These are phyloP conservation scores for Nanorana parkeri DNA, from an alignment of 2,113 vertebrate species.

Conservation along the genomic window DNA sequence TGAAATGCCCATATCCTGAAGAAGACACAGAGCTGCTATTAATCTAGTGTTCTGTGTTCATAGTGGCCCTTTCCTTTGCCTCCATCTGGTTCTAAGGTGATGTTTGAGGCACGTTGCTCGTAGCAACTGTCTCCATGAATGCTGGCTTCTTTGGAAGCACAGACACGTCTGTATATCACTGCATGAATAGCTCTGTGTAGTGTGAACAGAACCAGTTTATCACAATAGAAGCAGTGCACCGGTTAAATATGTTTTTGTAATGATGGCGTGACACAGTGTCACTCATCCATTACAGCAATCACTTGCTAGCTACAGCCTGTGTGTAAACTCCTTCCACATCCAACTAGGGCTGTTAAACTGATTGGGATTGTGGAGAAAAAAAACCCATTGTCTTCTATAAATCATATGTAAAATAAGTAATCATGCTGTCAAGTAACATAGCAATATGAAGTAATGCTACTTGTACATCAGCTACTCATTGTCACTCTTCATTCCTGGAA, in stretches of 20 bases:
- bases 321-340: background rate
- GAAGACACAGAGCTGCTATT: slow-evolving; percentile 60
- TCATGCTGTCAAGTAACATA: background rate
- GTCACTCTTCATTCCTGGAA: background rate
- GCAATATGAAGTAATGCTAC: background rate
- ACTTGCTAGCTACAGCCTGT: background rate
- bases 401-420: background rate
- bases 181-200: slow-evolving; percentile 50
- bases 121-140: slow-evolving; percentile 81
- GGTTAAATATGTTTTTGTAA: slow-evolving; percentile 27
- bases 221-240: slow-evolving; percentile 12
- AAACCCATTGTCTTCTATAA: background rate
- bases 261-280: slow-evolving; percentile 23
- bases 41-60: slow-evolving; percentile 59
- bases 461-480: background rate
- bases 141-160: slow-evolving; percentile 68
- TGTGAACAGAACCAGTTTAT: slow-evolving; percentile 46
- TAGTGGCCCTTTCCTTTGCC: slow-evolving; percentile 60
- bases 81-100: slow-evolving; percentile 70
- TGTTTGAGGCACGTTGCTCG: slow-evolving; percentile 77
- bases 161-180: slow-evolving; percentile 57
- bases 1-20: slow-evolving; percentile 55
- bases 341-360: background rate
- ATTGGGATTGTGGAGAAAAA: background rate
- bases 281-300: slow-evolving; percentile 23